Conservation (phyloP, 2,888 invertebrate genomes). For the Philaethria dido region DNA sequence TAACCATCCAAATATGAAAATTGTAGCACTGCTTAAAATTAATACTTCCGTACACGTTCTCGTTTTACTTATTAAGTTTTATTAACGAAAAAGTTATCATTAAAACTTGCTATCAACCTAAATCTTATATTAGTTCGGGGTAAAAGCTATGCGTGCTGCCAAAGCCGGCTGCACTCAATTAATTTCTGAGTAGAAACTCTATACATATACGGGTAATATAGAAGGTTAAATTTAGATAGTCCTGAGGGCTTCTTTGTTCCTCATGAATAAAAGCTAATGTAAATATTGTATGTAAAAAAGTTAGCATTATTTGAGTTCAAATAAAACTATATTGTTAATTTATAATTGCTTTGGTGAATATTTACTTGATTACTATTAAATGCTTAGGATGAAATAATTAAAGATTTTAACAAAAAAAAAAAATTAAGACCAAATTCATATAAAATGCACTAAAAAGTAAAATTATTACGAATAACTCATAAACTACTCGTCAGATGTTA, state of each 20-base stretch:
- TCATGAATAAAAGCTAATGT: slow-evolving; percentile 4
- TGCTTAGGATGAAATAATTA: too few species aligned
- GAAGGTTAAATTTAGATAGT: slow-evolving; percentile 11
- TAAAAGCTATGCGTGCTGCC: neutral
- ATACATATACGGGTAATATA: neutral
- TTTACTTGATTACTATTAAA: too few species aligned
- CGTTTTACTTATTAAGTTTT: neutral
- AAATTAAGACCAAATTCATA: too few species aligned
- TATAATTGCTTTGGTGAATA: neutral
- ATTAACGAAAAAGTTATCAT: neutral
- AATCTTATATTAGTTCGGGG: neutral
- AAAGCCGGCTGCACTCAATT: slow-evolving; percentile 16
- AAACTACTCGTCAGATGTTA: too few species aligned
- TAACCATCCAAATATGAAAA: too few species aligned
- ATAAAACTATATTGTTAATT: neutral
- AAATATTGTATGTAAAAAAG: neutral
- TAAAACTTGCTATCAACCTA: neutral
- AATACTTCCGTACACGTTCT: neutral
- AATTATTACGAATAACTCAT: too few species aligned
- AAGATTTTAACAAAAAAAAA: too few species aligned
- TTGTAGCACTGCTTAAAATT: too few species aligned
- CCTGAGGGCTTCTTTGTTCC: slow-evolving; percentile 11
- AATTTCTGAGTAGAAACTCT: slow-evolving; percentile 10
- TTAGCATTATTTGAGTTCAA: neutral
- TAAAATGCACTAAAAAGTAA: too few species aligned